A percentile compares a stretch with the other conserved stretches of the same genome.
Evolutionary conservation across 2,113 vertebrate genomes (phyloP).

Genomic region (Microtus ochrogaster): DNA sequence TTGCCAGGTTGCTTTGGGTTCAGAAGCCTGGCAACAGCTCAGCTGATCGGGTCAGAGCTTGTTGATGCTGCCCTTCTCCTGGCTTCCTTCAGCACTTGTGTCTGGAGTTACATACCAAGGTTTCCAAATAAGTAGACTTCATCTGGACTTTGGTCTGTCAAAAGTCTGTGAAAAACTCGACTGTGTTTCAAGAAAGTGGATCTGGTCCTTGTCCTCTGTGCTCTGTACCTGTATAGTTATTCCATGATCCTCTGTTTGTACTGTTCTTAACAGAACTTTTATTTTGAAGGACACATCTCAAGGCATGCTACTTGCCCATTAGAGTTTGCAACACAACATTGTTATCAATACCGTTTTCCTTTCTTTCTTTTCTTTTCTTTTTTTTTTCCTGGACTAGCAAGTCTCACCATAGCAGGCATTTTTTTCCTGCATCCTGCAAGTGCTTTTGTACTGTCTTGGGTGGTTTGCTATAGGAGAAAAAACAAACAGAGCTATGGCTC

Average conservation of each 20-base stretch:
- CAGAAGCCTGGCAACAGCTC: neutral
- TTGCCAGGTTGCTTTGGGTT: neutral
- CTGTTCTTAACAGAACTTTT: slow-evolving; percentile 29
- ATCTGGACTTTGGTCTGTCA: neutral
- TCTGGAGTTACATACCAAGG: neutral
- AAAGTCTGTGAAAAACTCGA: neutral
- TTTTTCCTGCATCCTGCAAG: slow-evolving; percentile 11
- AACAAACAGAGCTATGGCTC: neutral
- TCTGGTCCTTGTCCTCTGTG: neutral
- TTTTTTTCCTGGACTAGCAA: neutral
- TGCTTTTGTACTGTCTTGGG: neutral
- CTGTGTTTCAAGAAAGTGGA: neutral
- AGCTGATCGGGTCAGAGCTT: neutral
- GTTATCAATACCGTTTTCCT: neutral
- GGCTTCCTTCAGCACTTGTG: slow-evolving; percentile 4
- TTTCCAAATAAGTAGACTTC: slow-evolving; percentile 7
- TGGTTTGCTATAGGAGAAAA: neutral
- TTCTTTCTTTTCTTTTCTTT: neutral
- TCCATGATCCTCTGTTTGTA: neutral
- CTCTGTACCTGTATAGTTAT: neutral
- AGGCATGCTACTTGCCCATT: neutral
- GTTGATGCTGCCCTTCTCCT: neutral
- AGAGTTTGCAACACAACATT: neutral
- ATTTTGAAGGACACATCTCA: slow-evolving; percentile 42
- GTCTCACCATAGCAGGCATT: neutral